phyloP scores from a whole-genome alignment of 2,888 invertebrate species.

The Macrosiphum euphorbiae region DNA sequence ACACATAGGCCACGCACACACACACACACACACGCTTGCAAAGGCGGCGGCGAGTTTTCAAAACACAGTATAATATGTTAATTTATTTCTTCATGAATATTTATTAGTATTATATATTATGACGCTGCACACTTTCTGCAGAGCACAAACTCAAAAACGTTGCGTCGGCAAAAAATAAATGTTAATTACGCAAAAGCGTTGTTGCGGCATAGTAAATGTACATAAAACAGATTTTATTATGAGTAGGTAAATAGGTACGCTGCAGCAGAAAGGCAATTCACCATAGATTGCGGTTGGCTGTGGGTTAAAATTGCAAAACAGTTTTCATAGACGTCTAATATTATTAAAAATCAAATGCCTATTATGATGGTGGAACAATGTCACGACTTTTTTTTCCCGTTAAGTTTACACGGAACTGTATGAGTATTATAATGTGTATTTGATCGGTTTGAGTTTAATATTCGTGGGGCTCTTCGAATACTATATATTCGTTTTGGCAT shows the following conservation, averaged over 20 bases:
- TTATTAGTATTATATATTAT: neutral
- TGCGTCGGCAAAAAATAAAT: neutral
- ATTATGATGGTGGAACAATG: neutral
- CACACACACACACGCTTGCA: neutral
- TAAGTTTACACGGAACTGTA: neutral
- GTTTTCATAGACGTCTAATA: neutral
- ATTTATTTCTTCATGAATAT: conserved; percentile 15
- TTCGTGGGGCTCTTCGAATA: neutral
- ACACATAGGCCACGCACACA: neutral
- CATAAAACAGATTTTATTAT: neutral
- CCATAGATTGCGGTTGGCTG: neutral
- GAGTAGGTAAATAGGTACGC: neutral
- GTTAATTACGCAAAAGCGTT: neutral
- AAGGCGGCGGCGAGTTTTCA: neutral
- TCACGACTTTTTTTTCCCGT: neutral
- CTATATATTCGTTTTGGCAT: no score
- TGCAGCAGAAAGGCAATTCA: neutral
- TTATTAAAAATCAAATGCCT: neutral
- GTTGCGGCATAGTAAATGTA: neutral
- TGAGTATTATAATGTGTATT: neutral
- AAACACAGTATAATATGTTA: neutral
- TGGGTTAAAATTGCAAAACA: neutral
- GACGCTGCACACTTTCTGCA: neutral
- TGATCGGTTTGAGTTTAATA: neutral
- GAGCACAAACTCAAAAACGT: neutral